Percentiles rank a stretch among this genome's conserved stretches.
These are phyloP conservation scores for Pyrocephalus nanus DNA, from an alignment of 2,797 vertebrate genomes.

Conservation along the genomic window DNA sequence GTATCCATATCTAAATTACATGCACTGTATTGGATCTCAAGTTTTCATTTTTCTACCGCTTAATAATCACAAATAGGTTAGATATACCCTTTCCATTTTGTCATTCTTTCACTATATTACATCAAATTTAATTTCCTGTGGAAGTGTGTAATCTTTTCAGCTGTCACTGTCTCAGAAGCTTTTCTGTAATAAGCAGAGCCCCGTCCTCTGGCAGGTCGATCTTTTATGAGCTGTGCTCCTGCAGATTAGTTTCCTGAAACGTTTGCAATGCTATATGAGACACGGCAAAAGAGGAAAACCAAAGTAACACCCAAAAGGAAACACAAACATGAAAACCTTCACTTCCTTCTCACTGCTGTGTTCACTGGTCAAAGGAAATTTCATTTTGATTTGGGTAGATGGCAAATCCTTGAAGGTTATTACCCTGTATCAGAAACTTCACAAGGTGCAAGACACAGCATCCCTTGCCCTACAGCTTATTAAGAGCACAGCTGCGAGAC, in stretches of 20 bases:
- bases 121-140: constrained; percentile 67
- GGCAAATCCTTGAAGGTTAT: background rate
- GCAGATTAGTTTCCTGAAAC: constrained; percentile 49
- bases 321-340: background rate
- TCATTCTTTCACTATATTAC: constrained; percentile 31
- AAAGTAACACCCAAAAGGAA: constrained; percentile 13
- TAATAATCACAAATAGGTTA: constrained; percentile 9
- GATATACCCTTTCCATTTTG: constrained; percentile 36
- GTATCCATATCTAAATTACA: constrained; percentile 16
- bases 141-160: constrained; percentile 41
- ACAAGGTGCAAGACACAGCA: background rate
- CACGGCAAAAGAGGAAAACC: constrained; percentile 2
- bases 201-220: background rate
- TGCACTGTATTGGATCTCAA: background rate
- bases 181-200: constrained; percentile 50
- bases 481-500: background rate
- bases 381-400: constrained; percentile 1
- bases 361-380: background rate
- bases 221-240: constrained; percentile 38
- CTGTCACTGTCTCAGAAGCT: constrained; percentile 34
- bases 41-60: constrained; percentile 32
- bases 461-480: background rate
- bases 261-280: constrained; percentile 8
- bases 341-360: background rate
- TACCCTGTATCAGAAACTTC: background rate